Base-by-base conservation (phyloP, 2,797 vertebrate genomes). In the Bufotes viridis region DNA sequence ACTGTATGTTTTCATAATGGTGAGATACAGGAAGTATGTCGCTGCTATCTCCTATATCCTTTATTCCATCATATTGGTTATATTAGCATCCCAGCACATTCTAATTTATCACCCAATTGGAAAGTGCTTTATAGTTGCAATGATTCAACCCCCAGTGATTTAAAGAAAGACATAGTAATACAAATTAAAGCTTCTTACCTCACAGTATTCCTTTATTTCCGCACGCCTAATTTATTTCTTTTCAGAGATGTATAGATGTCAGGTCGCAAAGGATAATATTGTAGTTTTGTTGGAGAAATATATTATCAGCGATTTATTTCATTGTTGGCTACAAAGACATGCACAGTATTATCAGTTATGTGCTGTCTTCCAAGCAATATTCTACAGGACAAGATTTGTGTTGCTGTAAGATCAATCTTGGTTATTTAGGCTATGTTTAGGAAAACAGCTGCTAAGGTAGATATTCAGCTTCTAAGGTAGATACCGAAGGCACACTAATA, bases 51-150 rank as follows among this genome's bases (percentile, higher is more conserved):
- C 34, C 65, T 55, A 65, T 61, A 67, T 78, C 67, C 58, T 20
- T 60, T 65, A 82, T 63, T 26, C 70, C 34, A 51, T 15, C 58
- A 51, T 57, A 87, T 83, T 87, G 72, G 78, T 78, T 82, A 83
- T 78, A 83, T 67, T 78, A 67, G 70, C 75, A 18, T 13, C 70
- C 72, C 34, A 58, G 86, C 81, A 78, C 61, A 76, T 87, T 78
- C 81, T 87, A 69, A 83, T 87, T 78, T 87, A 87, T 78, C 61
- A 49, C 69, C 60, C 49, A 49, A 78, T 87, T 78, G 72, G 24
- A 65, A 82, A 82, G 86, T 76, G 74, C 42, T 76, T 82, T 87
- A 82, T 87, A 42, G 60, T 9, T 9, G 14, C 78, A 69, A 75
- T 84, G 81, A 87, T 70, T 83, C 72, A 69, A 74, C 34, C 69